Conservation (phyloP, 92 coral and sea anemone genomes). For the Isaurus tuberculatus region DNA sequence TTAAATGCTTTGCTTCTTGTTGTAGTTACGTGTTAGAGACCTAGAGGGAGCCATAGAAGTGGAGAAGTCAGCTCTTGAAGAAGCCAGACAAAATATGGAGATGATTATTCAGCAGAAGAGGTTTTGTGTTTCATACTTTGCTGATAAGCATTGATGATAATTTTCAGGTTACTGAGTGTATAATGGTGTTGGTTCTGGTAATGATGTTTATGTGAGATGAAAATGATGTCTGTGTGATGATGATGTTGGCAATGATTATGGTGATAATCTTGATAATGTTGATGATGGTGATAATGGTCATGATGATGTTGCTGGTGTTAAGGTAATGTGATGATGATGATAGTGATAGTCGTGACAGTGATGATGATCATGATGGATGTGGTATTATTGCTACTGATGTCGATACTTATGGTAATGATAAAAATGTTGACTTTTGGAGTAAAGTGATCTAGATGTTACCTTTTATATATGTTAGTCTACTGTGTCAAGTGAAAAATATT, state of each 20-base stretch:
- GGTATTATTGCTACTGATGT: neutral
- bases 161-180: too few relatives aligned
- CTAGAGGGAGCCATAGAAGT: constrained; percentile 96
- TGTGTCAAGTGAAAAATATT: too few relatives aligned
- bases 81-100: constrained; percentile 87
- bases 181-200: too few relatives aligned
- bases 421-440: neutral
- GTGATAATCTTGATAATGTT: neutral
- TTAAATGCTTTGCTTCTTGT: neutral
- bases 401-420: neutral
- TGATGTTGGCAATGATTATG: neutral
- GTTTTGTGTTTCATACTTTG: constrained; percentile 24
- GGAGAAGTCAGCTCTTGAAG: constrained; percentile 87
- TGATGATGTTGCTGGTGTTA: too few relatives aligned
- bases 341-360: neutral
- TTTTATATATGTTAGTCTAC: too few relatives aligned
- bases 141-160: too few relatives aligned
- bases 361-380: neutral
- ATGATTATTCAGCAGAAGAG: constrained; percentile 83
- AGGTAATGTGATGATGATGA: neutral
- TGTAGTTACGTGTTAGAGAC: constrained; percentile 89
- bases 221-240: neutral
- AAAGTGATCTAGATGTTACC: neutral
- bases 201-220: neutral
- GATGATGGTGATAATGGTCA: neutral